Evolutionary conservation across 2,113 vertebrate genomes (phyloP).

Genomic region (Mirounga angustirostris): DNA sequence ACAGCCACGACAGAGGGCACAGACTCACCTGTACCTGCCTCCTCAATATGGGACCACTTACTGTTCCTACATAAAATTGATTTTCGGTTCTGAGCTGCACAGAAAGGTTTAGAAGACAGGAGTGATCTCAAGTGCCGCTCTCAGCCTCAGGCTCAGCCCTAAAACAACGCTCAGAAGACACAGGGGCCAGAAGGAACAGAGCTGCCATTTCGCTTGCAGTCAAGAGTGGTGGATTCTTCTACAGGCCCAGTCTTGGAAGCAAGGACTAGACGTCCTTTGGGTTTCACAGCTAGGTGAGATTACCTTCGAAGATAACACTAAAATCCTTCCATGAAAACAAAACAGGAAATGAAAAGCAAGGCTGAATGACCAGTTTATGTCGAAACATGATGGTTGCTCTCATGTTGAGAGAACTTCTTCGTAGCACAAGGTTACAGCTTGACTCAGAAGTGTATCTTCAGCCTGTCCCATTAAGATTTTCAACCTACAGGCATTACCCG

Average conservation of each 20-base stretch:
- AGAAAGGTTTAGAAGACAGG: neutral
- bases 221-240: neutral
- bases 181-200: neutral
- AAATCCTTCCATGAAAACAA: neutral
- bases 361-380: neutral
- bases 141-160: neutral
- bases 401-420: neutral
- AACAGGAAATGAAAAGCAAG: conserved; percentile 2
- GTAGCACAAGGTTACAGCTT: neutral
- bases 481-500: neutral
- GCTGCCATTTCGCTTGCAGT: neutral
- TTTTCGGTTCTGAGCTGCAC: conserved; percentile 1
- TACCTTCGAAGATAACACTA: neutral
- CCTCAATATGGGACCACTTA: neutral
- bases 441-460: neutral
- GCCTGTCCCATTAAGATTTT: neutral
- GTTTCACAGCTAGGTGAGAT: neutral
- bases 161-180: neutral
- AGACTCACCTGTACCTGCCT: neutral
- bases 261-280: neutral
- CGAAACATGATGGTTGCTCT: neutral
- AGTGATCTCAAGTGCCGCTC: neutral
- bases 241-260: neutral
- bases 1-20: neutral
- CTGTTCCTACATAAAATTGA: conserved; percentile 24